Percentiles rank a stretch among this genome's conserved stretches.
phyloP scores from a whole-genome alignment of 53 echinoderm and acorn worm species.

The Echinometra lucunter region DNA sequence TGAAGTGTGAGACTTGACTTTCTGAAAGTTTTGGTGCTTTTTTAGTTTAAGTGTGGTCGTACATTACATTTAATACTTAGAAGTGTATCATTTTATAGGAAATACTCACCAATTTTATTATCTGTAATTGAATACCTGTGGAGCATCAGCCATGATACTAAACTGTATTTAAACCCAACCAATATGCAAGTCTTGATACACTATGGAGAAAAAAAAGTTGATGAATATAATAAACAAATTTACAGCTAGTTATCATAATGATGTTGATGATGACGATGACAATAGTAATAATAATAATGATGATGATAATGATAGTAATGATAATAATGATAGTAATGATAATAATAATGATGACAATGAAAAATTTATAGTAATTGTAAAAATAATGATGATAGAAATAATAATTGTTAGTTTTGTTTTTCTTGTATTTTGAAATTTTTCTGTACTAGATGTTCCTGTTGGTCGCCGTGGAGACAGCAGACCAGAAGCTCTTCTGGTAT shows the following conservation, averaged over 20 bases:
- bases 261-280: too few relatives aligned
- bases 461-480: constrained; percentile 88
- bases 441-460: constrained; percentile 79
- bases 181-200: not conserved
- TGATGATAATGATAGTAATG: too few relatives aligned
- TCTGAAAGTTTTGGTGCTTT: too few relatives aligned
- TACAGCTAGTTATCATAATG: not conserved
- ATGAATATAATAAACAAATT: not conserved
- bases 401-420: too few relatives aligned
- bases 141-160: not conserved
- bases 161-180: too few relatives aligned
- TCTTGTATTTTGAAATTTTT: not conserved
- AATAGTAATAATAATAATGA: too few relatives aligned
- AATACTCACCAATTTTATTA: not conserved
- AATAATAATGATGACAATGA: too few relatives aligned
- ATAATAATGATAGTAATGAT: too few relatives aligned
- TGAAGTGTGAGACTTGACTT: too few relatives aligned
- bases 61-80: not conserved
- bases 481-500: constrained; percentile 93
- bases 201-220: not conserved
- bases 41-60: not conserved
- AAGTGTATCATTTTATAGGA: not conserved
- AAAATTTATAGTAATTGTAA: too few relatives aligned
- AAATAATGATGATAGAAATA: too few relatives aligned
- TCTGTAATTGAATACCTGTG: not conserved